Base-by-base conservation (phyloP, 2,113 vertebrate genomes). In the Apaloderma vittatum region DNA sequence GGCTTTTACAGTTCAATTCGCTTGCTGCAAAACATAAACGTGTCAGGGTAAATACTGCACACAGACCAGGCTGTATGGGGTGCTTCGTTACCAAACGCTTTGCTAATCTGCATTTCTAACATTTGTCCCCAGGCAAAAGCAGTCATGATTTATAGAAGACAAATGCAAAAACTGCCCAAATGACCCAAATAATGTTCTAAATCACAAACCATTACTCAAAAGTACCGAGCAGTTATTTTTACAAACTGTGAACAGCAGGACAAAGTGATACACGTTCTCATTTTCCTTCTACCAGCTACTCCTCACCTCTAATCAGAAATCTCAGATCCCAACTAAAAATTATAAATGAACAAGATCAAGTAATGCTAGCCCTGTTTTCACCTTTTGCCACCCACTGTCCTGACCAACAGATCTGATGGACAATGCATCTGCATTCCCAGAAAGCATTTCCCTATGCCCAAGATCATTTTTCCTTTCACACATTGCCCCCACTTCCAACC, bases 31-130 rank as follows among this genome's bases (percentile, higher is more conserved):
- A 67, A 51, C 65, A 10, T 15, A 79, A 72, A 34, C 2, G 22
- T 1, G 8, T 2, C 43, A 20, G 19, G 19, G 49, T 2, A 48
- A 86, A 59, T 4, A 9, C 0, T 32, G 30, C 29, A 11, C 1
- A 15, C 0, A 19, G 6, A 34, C 26, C 43, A 19, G 22, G 7
- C 7, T 6, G 9, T 8, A 11, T 3, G 3, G 6, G 18, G 12
- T 4, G 36, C 37, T 78, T 32, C 15, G 58, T 26, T 80, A 52
- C 46, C 73, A 58, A 77, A 77, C 17, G 1, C 3, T 45, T 37
- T 7, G 3, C 62, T 49, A 46, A 52, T 83, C 37, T 93, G 70
- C 58, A 58, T 93, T 66, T 85, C 81, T 61, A 65, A 61, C 17
- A 2, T n/a, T 26, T 29, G 9, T 43, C 86, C 71, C 46, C 34